Conservation (phyloP, 1,140 invertebrate genomes). For the Arctopsyche grandis region DNA sequence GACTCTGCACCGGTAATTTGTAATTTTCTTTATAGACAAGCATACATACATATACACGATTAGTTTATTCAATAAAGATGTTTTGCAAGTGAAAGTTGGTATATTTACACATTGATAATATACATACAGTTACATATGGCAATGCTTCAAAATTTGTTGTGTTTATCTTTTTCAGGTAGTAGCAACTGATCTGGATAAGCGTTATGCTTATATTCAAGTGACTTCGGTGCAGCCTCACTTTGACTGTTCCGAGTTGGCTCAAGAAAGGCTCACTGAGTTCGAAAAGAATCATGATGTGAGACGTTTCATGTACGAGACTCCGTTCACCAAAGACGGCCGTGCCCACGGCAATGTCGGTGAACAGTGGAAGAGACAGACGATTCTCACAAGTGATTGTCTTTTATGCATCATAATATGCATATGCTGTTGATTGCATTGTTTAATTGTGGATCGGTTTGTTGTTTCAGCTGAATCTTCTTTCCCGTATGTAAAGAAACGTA, state of each 20-base stretch:
- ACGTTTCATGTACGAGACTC: constrained; percentile 92
- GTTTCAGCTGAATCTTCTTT: constrained; percentile 81
- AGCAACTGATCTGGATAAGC: constrained; percentile 78
- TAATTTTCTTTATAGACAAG: neutral
- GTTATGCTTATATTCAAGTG: constrained; percentile 91
- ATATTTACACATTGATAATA: too few relatives aligned
- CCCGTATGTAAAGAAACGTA: constrained; percentile 92
- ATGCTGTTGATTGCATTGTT: neutral
- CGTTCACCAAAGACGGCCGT: constrained; percentile 86
- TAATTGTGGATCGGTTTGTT: neutral
- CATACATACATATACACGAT: neutral
- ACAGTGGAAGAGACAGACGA: constrained; percentile 88
- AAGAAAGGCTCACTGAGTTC: constrained; percentile 76
- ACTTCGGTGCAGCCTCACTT: constrained; percentile 67
- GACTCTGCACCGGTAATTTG: constrained; percentile 83
- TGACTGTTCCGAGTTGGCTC: constrained; percentile 51
- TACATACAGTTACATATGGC: neutral
- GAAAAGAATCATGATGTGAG: constrained; percentile 88
- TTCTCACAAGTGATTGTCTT: constrained; percentile 76
- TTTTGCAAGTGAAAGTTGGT: too few relatives aligned
- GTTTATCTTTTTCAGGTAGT: constrained; percentile 72
- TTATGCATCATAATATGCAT: neutral
- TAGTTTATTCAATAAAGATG: neutral
- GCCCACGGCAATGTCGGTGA: constrained; percentile 84
- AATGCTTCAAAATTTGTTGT: too few relatives aligned